phyloP scores from a whole-genome alignment of 2,113 vertebrate genomes.

The Phrynosoma blainvillii region DNA sequence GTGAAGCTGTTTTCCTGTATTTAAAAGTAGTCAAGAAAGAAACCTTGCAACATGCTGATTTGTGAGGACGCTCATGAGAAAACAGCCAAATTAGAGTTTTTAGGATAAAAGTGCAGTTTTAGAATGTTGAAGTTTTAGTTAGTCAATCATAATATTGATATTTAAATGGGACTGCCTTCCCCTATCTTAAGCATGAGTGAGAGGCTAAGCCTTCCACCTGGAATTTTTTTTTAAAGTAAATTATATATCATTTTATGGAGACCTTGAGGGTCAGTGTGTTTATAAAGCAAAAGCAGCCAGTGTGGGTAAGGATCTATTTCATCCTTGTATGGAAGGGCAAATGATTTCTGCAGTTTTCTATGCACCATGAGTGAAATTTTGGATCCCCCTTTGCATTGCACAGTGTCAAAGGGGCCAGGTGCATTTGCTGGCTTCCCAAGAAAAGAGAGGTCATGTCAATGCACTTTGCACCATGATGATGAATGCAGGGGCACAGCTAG shows the following conservation, averaged over 20 bases:
- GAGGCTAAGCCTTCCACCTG: background rate
- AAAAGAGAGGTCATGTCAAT: too few species aligned
- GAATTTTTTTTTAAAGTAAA: background rate
- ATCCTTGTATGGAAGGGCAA: too few species aligned
- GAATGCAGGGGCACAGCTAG: too few species aligned
- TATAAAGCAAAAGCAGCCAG: too few species aligned
- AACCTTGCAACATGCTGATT: background rate
- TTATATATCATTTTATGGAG: background rate
- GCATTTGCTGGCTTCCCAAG: too few species aligned
- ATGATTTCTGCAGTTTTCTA: too few species aligned
- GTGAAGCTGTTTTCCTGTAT: background rate
- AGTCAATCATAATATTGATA: background rate
- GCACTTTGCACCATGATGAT: too few species aligned
- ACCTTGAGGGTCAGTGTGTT: too few species aligned
- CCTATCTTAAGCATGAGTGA: background rate
- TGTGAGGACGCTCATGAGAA: background rate
- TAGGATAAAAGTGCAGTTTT: background rate
- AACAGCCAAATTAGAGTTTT: background rate
- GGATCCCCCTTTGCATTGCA: too few species aligned
- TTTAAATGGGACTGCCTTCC: background rate
- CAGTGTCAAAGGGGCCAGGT: too few species aligned
- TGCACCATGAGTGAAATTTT: too few species aligned
- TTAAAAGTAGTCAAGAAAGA: background rate
- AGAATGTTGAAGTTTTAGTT: background rate
- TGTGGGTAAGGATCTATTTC: too few species aligned